Evolutionary conservation across 2,113 vertebrate genomes (phyloP).

Genomic region (Syrmaticus mikado): DNA sequence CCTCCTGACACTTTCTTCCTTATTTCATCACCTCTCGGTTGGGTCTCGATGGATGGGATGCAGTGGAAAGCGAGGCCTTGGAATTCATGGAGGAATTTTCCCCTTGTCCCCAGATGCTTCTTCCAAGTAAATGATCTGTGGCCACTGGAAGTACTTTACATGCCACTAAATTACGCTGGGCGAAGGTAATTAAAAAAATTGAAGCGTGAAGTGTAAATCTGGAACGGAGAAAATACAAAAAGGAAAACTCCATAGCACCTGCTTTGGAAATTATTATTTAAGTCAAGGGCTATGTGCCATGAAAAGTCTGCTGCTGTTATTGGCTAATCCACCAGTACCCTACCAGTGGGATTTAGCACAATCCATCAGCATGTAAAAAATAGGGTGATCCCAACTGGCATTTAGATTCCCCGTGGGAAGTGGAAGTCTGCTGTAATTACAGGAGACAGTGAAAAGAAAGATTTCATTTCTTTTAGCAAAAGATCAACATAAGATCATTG

Average conservation of each 20-base stretch:
- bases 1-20: neutral
- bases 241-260: neutral
- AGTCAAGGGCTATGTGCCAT: neutral
- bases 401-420: neutral
- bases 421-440: neutral
- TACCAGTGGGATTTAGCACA: neutral
- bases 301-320: neutral
- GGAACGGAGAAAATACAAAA: neutral
- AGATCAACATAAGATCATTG: neutral
- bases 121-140: neutral
- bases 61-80: neutral
- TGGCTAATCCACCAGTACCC: neutral
- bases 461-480: neutral
- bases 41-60: neutral
- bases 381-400: neutral
- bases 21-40: neutral
- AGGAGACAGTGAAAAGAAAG: constrained; percentile 11
- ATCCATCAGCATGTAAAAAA: constrained; percentile 3
- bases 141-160: neutral
- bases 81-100: neutral
- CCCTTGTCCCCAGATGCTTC: neutral
- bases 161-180: neutral
- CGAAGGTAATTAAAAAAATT: neutral
- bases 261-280: constrained; percentile 6
- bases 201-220: neutral